Percentiles rank a stretch among this genome's conserved stretches.
These are phyloP conservation scores for Pachydiplax longipennis DNA, from an alignment of 2,888 invertebrate genomes.

Conservation along the genomic window DNA sequence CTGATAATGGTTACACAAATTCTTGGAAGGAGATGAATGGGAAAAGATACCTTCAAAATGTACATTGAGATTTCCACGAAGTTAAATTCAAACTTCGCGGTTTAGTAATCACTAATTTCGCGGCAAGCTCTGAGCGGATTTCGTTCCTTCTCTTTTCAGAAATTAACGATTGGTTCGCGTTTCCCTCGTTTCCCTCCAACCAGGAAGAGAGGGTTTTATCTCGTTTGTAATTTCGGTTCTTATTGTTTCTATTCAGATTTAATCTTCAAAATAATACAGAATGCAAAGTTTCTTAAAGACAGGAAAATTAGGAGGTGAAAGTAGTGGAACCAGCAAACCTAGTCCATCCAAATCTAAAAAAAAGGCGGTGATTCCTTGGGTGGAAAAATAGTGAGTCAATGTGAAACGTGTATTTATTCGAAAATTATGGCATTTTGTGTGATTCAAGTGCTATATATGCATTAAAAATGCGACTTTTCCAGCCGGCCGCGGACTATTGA, in stretches of 20 bases:
- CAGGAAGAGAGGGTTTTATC: too few relatives aligned
- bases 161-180: neutral
- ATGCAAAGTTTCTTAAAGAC: conserved; percentile 88
- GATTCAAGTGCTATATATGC: neutral
- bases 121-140: neutral
- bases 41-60: too few relatives aligned
- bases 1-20: too few relatives aligned
- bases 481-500: conserved; percentile 94
- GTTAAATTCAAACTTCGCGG: too few relatives aligned
- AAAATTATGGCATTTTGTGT: conserved; percentile 4
- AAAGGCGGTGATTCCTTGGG: conserved; percentile 73
- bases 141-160: neutral
- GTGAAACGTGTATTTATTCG: conserved; percentile 17
- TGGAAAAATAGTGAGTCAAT: conserved; percentile 80
- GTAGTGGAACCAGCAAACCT: conserved; percentile 59
- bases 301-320: conserved; percentile 71
- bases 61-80: too few relatives aligned
- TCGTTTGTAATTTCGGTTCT: neutral
- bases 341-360: conserved; percentile 57
- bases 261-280: conserved; percentile 50
- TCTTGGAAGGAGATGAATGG: too few relatives aligned
- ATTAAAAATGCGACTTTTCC: conserved; percentile 54
- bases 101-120: neutral
- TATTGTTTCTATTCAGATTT: neutral
- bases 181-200: neutral